These are phyloP conservation scores for Mixornis gularis DNA, from an alignment of 2,113 vertebrate species.

Conservation along the genomic window DNA sequence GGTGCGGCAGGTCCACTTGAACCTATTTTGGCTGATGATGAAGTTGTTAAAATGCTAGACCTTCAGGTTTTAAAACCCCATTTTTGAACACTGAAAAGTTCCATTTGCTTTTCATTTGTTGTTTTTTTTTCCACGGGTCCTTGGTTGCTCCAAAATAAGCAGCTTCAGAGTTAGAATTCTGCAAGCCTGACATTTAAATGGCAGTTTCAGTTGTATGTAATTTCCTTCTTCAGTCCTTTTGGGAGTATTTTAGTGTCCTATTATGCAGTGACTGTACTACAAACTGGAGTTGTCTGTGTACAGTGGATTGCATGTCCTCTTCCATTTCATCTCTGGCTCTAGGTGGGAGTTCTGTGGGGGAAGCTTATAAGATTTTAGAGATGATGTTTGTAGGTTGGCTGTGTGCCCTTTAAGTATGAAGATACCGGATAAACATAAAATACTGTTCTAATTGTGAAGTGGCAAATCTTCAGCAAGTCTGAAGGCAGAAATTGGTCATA, in stretches of 20 bases:
- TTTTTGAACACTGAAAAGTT: background rate
- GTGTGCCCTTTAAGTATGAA: background rate
- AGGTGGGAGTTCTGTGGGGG: background rate
- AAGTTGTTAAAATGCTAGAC: background rate
- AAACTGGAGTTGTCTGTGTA: background rate
- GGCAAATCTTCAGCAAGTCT: background rate
- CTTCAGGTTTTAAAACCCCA: background rate
- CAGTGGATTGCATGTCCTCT: background rate
- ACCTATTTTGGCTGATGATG: background rate
- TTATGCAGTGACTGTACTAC: background rate
- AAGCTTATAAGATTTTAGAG: background rate
- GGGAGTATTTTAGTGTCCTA: conserved; percentile 2
- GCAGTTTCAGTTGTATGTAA: conserved; percentile 3
- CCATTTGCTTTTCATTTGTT: background rate
- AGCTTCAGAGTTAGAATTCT: conserved; percentile 6
- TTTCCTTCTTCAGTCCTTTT: conserved; percentile 14
- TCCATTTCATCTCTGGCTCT: background rate
- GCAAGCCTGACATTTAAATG: conserved; percentile 41
- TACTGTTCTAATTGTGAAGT: background rate
- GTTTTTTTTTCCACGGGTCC: background rate
- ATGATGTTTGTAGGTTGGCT: background rate
- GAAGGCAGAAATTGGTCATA: background rate
- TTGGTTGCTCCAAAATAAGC: conserved; percentile 20
- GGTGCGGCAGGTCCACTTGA: conserved; percentile 2
- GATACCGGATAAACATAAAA: background rate